Percentiles rank a stretch among this genome's conserved stretches.
Conservation (phyloP, 2,797 vertebrate genomes). For the Sebastes trivittatus region DNA sequence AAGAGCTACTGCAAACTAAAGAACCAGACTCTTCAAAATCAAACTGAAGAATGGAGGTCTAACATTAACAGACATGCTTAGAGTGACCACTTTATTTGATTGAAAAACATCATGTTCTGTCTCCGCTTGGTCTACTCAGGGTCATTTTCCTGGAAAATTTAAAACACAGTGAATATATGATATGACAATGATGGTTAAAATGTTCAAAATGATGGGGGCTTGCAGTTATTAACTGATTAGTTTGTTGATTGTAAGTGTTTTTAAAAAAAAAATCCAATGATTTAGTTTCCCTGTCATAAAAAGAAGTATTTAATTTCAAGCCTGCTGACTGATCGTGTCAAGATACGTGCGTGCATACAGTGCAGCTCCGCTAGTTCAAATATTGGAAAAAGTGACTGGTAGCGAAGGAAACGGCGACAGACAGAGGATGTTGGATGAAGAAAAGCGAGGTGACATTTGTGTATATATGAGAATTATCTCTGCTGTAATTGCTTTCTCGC, state of each 20-base stretch:
- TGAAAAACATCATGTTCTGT: background rate
- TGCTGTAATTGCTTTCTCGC: constrained; percentile 61
- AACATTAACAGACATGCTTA: background rate
- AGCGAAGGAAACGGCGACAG: background rate
- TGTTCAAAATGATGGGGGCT: background rate
- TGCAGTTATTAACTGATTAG: background rate
- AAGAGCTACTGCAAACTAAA: background rate
- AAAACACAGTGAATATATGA: background rate
- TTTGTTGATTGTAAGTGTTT: background rate
- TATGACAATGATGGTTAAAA: background rate
- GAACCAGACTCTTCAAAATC: background rate
- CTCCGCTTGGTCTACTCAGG: background rate
- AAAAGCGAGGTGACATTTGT: constrained; percentile 36
- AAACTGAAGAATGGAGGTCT: background rate
- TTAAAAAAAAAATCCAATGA: background rate
- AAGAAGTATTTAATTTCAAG: constrained; percentile 14
- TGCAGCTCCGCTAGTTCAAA: constrained; percentile 1
- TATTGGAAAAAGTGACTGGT: background rate
- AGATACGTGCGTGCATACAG: background rate
- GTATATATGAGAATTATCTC: constrained; percentile 46
- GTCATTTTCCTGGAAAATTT: background rate
- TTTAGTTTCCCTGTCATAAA: background rate
- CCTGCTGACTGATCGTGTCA: constrained; percentile 1
- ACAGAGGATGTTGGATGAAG: constrained; percentile 3
- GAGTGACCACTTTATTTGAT: background rate